phyloP scores from a whole-genome alignment of 2,113 vertebrate genomes.

The Seriola dumerili region DNA sequence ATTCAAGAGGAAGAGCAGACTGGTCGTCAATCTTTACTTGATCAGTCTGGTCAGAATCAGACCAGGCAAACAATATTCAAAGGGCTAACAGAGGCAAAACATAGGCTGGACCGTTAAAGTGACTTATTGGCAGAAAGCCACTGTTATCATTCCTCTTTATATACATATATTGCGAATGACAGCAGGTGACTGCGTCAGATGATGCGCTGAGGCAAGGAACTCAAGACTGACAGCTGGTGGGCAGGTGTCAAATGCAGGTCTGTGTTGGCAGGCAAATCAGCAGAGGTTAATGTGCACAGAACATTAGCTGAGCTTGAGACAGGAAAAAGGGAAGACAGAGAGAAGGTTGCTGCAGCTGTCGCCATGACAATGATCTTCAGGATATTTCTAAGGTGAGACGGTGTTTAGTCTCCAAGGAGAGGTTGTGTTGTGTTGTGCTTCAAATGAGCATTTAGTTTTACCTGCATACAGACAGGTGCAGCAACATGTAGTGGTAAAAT shows the following conservation, averaged over 20 bases:
- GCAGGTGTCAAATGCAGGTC: neutral
- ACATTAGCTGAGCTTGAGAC: neutral
- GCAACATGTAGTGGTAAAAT: neutral
- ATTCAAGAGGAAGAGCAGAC: neutral
- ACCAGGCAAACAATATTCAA: neutral
- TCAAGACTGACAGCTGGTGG: neutral
- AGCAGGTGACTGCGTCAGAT: neutral
- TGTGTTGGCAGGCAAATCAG: slow-evolving; percentile 1
- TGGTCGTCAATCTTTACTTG: neutral
- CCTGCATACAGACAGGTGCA: neutral
- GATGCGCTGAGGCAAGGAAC: neutral
- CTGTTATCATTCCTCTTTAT: neutral
- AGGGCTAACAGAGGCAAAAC: neutral
- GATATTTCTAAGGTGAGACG: neutral
- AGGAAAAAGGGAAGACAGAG: neutral
- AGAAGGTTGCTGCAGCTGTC: slow-evolving; percentile 9
- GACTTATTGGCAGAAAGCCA: neutral
- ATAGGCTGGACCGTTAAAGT: neutral
- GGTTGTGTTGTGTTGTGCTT: neutral
- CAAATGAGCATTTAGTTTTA: neutral
- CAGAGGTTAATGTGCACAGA: neutral
- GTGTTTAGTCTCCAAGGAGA: neutral
- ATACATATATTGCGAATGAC: neutral
- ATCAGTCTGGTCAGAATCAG: too few relatives aligned
- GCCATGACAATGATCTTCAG: slow-evolving; percentile 11